Base-by-base conservation (phyloP, 2,797 vertebrate species). In the Oreortyx pictus region DNA sequence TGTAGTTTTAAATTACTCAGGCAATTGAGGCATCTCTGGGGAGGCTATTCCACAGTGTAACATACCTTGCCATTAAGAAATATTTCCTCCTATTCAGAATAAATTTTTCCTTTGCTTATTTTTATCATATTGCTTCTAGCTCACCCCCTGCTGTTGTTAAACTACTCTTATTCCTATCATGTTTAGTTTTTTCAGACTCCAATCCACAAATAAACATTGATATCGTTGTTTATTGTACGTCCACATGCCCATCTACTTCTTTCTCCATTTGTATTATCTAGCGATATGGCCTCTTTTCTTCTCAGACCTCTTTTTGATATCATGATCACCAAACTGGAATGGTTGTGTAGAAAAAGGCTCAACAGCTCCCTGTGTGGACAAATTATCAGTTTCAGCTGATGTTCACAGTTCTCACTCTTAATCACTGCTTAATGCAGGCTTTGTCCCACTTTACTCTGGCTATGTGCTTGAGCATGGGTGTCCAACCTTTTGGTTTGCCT, bases 1-100 rank as follows among this genome's bases (percentile, higher is more conserved):
- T 91, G 59, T 70, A 76, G 67, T 92, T 89, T 94, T 92, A 96
- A 91, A 81, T 94, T 87, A 81, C 83, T 92, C 57, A 76, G 65
- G 88, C 71, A 94, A 88, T 59, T 90, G 80, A 86, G 52, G 14
- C 49, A 74, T 91, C 92, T 86, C 94, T 82, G 27, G 77, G 85
- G 89, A 78, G 29, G 70, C 13, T 89, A 54, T 92, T 92, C 57
- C 74, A 78, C 71, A 88, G 65, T 24, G 43, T 78, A 71, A 93
- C 10, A 2, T 76, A 90, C 61, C 60, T 92, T 76, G 54, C 59
- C 41, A 76, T 93, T 90, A 86, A 66, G 93, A 82, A 95, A 89
- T 93, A 92, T 89, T 95, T 94, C 74, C 65, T 94, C 18, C 77
- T 78, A 7, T 93, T 89, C 61, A 89, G 61, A 76, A 43, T 62